A percentile compares a stretch with the other conserved stretches of the same genome.
These are phyloP conservation scores for Hydriomena furcata DNA, from an alignment of 2,888 invertebrate species.

Conservation along the genomic window DNA sequence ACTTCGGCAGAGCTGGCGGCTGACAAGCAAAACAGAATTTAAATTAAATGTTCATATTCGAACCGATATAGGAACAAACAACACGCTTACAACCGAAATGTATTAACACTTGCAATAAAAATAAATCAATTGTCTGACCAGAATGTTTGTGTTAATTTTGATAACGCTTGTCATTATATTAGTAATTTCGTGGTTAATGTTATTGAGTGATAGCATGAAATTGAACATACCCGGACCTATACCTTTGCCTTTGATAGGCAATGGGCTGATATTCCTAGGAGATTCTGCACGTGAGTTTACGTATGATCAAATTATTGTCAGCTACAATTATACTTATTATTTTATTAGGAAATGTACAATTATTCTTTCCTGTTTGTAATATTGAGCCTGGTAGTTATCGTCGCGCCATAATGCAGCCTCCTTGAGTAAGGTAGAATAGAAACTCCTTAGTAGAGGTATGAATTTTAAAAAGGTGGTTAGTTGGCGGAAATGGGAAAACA, in stretches of 20 bases:
- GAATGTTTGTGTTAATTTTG: conserved; percentile 22
- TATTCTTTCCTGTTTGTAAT: too few relatives aligned
- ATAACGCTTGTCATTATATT: conserved; percentile 18
- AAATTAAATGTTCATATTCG: conserved; percentile 1
- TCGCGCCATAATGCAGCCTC: too few relatives aligned
- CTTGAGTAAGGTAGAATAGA: too few relatives aligned
- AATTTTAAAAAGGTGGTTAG: too few relatives aligned
- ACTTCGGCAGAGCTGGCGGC: background rate
- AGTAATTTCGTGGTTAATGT: conserved; percentile 46
- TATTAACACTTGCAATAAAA: background rate
- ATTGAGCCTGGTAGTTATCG: too few relatives aligned
- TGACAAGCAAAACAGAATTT: conserved; percentile 1
- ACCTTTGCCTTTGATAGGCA: conserved; percentile 71
- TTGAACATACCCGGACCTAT: conserved; percentile 50
- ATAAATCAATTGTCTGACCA: background rate
- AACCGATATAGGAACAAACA: background rate
- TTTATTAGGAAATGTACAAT: too few relatives aligned
- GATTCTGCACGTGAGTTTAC: conserved; percentile 53
- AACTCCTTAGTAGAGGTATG: too few relatives aligned
- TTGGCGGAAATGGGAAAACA: too few relatives aligned
- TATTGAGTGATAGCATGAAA: conserved; percentile 41
- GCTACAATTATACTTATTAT: too few relatives aligned
- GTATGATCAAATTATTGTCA: too few relatives aligned
- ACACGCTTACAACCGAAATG: conserved; percentile 5
- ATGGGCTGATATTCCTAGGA: conserved; percentile 64